A percentile compares a stretch with the other conserved stretches of the same genome.
These are phyloP conservation scores for Cartodere bifasciata DNA, from an alignment of 2,888 invertebrate species.

Conservation along the genomic window DNA sequence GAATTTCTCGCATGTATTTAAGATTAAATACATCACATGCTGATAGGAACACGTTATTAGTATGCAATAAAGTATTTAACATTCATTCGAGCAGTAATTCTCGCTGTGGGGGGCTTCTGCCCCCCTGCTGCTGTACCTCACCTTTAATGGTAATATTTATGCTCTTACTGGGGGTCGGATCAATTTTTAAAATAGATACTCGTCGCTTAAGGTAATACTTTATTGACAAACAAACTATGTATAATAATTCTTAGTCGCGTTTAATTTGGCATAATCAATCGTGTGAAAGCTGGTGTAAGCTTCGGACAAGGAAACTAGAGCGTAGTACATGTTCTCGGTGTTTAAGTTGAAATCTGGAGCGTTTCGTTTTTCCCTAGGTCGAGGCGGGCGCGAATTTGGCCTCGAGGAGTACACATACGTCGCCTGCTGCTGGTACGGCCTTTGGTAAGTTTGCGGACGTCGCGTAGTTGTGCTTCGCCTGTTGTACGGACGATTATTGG, in stretches of 20 bases:
- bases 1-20: too few species aligned
- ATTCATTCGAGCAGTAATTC: slow-evolving; percentile 39
- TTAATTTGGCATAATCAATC: slow-evolving; percentile 25
- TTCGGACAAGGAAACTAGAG: slow-evolving; percentile 41
- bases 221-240: too few species aligned
- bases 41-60: slow-evolving; percentile 36
- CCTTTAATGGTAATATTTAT: slow-evolving; percentile 41
- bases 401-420: neutral
- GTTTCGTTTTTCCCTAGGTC: slow-evolving; percentile 13
- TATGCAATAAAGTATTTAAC: slow-evolving; percentile 39
- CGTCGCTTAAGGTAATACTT: too few species aligned
- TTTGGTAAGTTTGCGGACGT: slow-evolving; percentile 13
- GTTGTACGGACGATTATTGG: slow-evolving; percentile 9
- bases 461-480: slow-evolving; percentile 12
- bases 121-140: slow-evolving; percentile 36
- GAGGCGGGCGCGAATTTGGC: slow-evolving; percentile 4
- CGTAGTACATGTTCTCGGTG: slow-evolving; percentile 40
- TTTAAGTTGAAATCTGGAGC: slow-evolving; percentile 25
- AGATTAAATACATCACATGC: too few species aligned
- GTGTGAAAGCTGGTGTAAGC: slow-evolving; percentile 40
- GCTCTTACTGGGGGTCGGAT: slow-evolving; percentile 28
- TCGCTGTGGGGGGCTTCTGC: slow-evolving; percentile 32
- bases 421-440: neutral
- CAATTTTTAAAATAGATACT: too few species aligned
- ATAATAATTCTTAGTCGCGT: too few species aligned